Conservation (phyloP, 1,140 invertebrate species). For the Pseudomyrmex concolor region DNA sequence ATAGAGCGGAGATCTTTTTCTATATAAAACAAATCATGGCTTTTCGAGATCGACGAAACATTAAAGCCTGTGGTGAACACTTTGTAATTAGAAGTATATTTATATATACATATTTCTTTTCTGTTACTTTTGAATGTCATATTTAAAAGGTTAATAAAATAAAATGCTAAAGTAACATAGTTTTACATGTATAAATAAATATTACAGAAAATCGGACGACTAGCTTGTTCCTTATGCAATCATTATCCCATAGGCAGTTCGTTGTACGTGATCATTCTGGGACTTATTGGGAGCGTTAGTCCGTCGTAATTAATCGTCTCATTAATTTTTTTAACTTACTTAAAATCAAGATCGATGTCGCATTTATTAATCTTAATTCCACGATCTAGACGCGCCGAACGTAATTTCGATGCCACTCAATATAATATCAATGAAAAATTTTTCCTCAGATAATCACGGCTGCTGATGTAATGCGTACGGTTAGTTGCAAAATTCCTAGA, state of each 20-base stretch:
- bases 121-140: no score
- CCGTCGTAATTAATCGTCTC: slow-evolving; percentile 75
- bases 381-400: neutral
- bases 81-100: slow-evolving; percentile 51
- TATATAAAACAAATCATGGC: slow-evolving; percentile 61
- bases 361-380: slow-evolving; percentile 50
- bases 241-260: slow-evolving; percentile 79
- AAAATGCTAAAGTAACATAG: slow-evolving; percentile 7
- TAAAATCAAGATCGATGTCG: slow-evolving; percentile 35
- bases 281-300: slow-evolving; percentile 84
- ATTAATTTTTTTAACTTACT: no score
- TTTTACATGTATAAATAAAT: neutral
- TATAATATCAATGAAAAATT: slow-evolving; percentile 8
- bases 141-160: no score
- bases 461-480: slow-evolving; percentile 78
- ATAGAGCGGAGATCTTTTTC: neutral
- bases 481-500: slow-evolving; percentile 75
- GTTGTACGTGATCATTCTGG: slow-evolving; percentile 79
- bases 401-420: neutral
- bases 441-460: slow-evolving; percentile 78
- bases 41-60: slow-evolving; percentile 68
- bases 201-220: slow-evolving; percentile 74
- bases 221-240: slow-evolving; percentile 80
- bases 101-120: neutral
- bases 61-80: slow-evolving; percentile 37